Percentiles rank a stretch among this genome's conserved stretches.
Evolutionary conservation across 1,140 invertebrate genomes (phyloP).

Genomic region (Scaptomyza hsui): DNA sequence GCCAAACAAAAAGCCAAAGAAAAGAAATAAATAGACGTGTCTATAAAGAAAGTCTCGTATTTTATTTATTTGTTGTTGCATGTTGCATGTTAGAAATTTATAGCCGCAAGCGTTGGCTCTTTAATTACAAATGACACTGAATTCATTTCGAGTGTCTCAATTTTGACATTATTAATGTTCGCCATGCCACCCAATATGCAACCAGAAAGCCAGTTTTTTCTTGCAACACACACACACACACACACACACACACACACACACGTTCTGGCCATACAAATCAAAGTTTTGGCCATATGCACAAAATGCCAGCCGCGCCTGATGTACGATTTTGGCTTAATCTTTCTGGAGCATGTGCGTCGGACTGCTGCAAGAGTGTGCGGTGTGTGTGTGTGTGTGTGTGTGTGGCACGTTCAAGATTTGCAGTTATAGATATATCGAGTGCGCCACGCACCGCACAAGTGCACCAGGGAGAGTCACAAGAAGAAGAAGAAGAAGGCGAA

Average conservation of each 20-base stretch:
- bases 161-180: constrained; percentile 82
- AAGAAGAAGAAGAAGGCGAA: no score
- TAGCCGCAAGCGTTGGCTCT: constrained; percentile 74
- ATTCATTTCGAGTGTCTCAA: constrained; percentile 81
- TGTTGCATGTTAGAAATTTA: constrained; percentile 68
- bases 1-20: constrained; percentile 16
- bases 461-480: constrained; percentile 60
- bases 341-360: constrained; percentile 71
- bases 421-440: constrained; percentile 78
- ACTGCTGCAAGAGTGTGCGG: no score
- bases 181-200: constrained; percentile 80
- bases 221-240: no score
- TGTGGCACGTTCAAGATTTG: constrained; percentile 77
- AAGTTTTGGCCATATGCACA: constrained; percentile 75
- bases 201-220: constrained; percentile 31
- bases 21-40: constrained; percentile 13
- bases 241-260: no score
- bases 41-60: constrained; percentile 42
- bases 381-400: constrained; percentile 13
- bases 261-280: constrained; percentile 73
- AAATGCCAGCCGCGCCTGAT: constrained; percentile 69
- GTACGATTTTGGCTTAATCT: constrained; percentile 79
- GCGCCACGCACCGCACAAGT: constrained; percentile 75
- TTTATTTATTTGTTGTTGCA: constrained; percentile 25
- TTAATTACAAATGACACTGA: constrained; percentile 79